Evolutionary conservation across 2,113 vertebrate species (phyloP), one percentile per base, ranked within the genome.

Genomic region (Prunella himalayana): DNA sequence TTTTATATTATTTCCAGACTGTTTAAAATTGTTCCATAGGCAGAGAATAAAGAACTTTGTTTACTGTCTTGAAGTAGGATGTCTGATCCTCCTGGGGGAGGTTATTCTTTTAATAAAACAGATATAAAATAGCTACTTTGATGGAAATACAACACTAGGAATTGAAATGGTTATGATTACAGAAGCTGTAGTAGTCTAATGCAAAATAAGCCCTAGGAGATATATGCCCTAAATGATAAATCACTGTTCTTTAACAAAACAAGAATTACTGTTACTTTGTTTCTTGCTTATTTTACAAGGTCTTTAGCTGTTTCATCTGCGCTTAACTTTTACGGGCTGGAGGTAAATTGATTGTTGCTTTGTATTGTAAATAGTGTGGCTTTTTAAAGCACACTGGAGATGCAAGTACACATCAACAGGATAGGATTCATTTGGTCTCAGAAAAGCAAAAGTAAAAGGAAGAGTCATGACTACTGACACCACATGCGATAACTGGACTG

Each of bases 81-180:
- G 90, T 88, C 88, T 92, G 45, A 92, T 93, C 81, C 92, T 96
- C 90, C 88, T 90, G 88, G 31, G 93, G 88, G 72, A 96, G 76
- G 88, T 95, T 96, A 92, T 94, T 96, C 82, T 93, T 95, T 93
- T 91, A 97, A 93, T 97, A 90, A 95, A 88, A 91, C 81, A 88
- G 85, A 90, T 82, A 96, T 2, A 92, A 95, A 95, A 84, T 93
- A 90, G 86, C 86, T 90, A 33, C 72, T 95, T 76, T 37, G 85
- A 83, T 95, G 88, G 90, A 84, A 94, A 69, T 83, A n/a, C 4
- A 91, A 50, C 33, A 51, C 86, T 50, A 82, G 86, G 90, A 96
- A 69, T 86, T 90, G 95, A 95, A 94, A 91, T 88, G 72, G 45
- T 53, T 82, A 61, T 96, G 94, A 93, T 92, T 96, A 81, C 51